Evolutionary conservation across 2,888 invertebrate species (phyloP).

Genomic region (Callosobruchus maculatus): DNA sequence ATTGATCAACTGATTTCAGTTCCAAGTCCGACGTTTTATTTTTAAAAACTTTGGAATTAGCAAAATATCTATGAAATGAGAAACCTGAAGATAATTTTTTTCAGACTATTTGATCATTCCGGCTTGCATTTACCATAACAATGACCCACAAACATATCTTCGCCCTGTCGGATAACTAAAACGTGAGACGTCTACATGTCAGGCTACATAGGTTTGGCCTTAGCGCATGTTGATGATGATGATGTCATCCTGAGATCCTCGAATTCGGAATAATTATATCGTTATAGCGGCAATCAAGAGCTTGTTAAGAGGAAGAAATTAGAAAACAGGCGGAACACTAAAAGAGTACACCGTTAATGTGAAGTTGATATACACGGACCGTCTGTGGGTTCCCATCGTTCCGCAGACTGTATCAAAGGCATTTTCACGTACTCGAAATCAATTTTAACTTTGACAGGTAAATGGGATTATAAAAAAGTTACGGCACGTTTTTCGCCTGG

Average conservation of each 20-base stretch:
- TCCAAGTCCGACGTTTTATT: too few relatives aligned
- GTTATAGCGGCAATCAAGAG: neutral
- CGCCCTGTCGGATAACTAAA: too few relatives aligned
- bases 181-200: neutral
- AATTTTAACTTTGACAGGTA: slow-evolving; percentile 4
- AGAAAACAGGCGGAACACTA: neutral
- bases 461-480: slow-evolving; percentile 5
- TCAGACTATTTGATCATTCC: too few relatives aligned
- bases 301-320: neutral
- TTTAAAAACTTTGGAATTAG: too few relatives aligned
- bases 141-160: too few relatives aligned
- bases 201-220: neutral
- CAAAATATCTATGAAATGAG: too few relatives aligned
- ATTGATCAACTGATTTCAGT: too few relatives aligned
- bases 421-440: slow-evolving; percentile 4
- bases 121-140: too few relatives aligned
- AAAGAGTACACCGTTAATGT: neutral
- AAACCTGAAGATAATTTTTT: too few relatives aligned
- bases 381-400: neutral
- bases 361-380: neutral
- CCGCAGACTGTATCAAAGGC: neutral
- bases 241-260: neutral
- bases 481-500: neutral
- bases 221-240: neutral
- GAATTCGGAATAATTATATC: neutral